A percentile compares a stretch with the other conserved stretches of the same genome.
phyloP scores from a whole-genome alignment of 92 coral and sea anemone species.

The Palythoa grandiflora region DNA sequence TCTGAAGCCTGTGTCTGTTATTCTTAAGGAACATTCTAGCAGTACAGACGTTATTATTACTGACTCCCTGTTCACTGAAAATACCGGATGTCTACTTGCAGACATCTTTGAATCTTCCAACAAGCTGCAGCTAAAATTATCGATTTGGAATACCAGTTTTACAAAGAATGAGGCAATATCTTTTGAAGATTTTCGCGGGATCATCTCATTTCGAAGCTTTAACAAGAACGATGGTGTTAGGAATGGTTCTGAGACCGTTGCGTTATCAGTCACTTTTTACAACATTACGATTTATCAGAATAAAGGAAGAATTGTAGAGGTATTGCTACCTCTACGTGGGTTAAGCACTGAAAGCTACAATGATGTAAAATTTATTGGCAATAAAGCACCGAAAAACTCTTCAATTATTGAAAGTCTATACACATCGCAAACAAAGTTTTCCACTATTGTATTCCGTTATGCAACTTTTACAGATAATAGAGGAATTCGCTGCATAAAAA shows the following conservation, averaged over 20 bases:
- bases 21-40: not conserved
- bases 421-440: conserved; percentile 17
- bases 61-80: not conserved
- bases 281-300: conserved; percentile 2
- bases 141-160: conserved; percentile 18
- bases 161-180: conserved; percentile 10
- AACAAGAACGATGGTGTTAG: not conserved
- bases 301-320: conserved; percentile 10
- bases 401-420: conserved; percentile 11
- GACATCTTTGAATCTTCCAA: not conserved
- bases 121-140: not conserved
- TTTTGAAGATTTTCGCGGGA: not conserved
- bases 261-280: not conserved
- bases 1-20: conserved; percentile 14
- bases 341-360: not conserved
- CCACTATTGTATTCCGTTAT: not conserved
- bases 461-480: not conserved
- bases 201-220: conserved; percentile 3
- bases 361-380: conserved; percentile 1
- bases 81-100: not conserved
- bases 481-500: not conserved
- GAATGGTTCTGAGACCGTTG: not conserved
- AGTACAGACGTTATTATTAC: conserved; percentile 6
- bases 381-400: not conserved
- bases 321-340: not conserved